Conservation (phyloP, 2,888 invertebrate species). For the Melipona beecheii region DNA sequence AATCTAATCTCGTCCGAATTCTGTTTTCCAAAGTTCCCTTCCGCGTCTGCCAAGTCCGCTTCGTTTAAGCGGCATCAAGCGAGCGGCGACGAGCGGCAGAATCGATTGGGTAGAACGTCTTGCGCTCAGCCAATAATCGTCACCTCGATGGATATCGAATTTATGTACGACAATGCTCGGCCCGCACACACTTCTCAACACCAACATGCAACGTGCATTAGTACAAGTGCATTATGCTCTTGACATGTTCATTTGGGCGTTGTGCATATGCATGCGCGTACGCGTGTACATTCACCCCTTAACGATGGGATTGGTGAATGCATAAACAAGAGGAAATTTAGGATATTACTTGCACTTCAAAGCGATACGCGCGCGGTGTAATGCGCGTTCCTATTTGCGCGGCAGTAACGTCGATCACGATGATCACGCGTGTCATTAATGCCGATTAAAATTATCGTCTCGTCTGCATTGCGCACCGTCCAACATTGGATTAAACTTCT, state of each 20-base stretch:
- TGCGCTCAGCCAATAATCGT: conserved; percentile 23
- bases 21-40: no score
- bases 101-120: not conserved
- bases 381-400: conserved; percentile 21
- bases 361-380: conserved; percentile 6
- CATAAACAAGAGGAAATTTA: conserved; percentile 66
- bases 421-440: conserved; percentile 45
- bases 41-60: not conserved
- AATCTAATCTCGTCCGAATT: no score
- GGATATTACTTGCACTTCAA: conserved; percentile 58
- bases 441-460: conserved; percentile 52
- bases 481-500: not conserved
- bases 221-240: conserved; percentile 66
- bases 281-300: conserved; percentile 42
- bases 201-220: conserved; percentile 62
- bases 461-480: not conserved
- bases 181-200: conserved; percentile 40
- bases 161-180: conserved; percentile 30
- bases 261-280: conserved; percentile 48
- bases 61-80: not conserved
- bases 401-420: conserved; percentile 23
- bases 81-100: not conserved
- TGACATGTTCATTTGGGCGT: conserved; percentile 68
- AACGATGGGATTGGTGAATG: conserved; percentile 48
- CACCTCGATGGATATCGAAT: conserved; percentile 24